These are phyloP conservation scores for Tetragnatha montana DNA, from an alignment of 2,888 invertebrate species.

Conservation along the genomic window DNA sequence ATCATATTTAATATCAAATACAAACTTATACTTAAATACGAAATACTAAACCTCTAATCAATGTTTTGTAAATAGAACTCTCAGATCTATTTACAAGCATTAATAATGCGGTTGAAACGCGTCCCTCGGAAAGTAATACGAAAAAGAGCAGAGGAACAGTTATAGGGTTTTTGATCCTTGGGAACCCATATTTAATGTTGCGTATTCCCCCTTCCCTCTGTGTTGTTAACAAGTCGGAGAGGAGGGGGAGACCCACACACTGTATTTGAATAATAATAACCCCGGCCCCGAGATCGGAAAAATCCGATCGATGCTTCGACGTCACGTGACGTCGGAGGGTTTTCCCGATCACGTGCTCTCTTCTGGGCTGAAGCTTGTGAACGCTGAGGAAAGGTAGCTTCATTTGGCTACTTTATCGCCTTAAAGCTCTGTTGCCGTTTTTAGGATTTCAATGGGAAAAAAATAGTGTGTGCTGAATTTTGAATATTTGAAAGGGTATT, in stretches of 20 bases:
- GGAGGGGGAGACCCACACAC: slow-evolving; percentile 2
- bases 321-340: slow-evolving; percentile 69
- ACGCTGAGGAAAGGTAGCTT: neutral
- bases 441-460: neutral
- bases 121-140: neutral
- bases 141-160: neutral
- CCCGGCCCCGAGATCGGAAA: slow-evolving; percentile 37
- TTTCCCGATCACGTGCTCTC: slow-evolving; percentile 67
- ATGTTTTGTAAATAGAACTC: neutral
- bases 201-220: neutral
- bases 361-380: neutral
- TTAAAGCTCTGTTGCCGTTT: neutral
- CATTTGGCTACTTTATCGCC: slow-evolving; percentile 21
- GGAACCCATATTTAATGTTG: neutral
- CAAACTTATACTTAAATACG: neutral
- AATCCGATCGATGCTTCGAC: slow-evolving; percentile 56
- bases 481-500: neutral
- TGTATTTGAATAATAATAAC: slow-evolving; percentile 20
- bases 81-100: neutral
- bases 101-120: neutral
- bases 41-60: neutral
- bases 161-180: neutral
- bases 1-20: neutral
- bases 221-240: slow-evolving; percentile 4
- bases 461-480: no score